phyloP scores from a whole-genome alignment of 2,113 vertebrate genomes.

The Morone chrysops region DNA sequence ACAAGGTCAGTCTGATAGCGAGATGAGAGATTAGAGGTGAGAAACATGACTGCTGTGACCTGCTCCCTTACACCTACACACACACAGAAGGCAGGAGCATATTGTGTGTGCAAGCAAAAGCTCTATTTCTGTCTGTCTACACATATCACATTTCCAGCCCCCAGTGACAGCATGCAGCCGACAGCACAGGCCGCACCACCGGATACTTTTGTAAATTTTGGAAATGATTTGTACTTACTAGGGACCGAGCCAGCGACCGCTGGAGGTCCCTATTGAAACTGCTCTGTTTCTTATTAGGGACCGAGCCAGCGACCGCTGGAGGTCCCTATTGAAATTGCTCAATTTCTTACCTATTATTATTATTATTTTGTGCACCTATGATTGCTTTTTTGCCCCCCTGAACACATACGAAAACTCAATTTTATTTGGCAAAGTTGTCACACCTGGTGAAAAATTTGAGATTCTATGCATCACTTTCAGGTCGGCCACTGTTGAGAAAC shows the following conservation, averaged over 20 bases:
- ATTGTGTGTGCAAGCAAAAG: slow-evolving; percentile 52
- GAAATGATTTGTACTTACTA: not conserved
- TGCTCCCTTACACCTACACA: not conserved
- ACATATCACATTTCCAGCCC: slow-evolving; percentile 16
- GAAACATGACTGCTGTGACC: slow-evolving; percentile 42
- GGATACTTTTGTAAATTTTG: not conserved
- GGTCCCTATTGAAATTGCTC: no score
- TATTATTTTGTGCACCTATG: no score
- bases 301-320: no score
- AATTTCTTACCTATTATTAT: no score
- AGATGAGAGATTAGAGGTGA: slow-evolving; percentile 56
- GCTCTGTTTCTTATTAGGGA: not conserved
- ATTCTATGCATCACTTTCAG: no score
- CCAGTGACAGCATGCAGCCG: not conserved
- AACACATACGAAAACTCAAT: no score
- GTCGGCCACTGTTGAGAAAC: no score
- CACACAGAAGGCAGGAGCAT: not conserved
- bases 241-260: no score
- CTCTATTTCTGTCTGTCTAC: slow-evolving; percentile 46
- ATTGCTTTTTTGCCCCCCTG: no score
- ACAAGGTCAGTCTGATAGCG: slow-evolving; percentile 51
- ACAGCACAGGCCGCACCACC: not conserved
- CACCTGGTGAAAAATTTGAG: no score
- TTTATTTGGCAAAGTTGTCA: no score
- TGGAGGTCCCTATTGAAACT: no score